Evolutionary conservation across 2,797 vertebrate genomes (phyloP), one percentile per base, ranked within the genome.

Genomic region (Urosaurus nigricauda): DNA sequence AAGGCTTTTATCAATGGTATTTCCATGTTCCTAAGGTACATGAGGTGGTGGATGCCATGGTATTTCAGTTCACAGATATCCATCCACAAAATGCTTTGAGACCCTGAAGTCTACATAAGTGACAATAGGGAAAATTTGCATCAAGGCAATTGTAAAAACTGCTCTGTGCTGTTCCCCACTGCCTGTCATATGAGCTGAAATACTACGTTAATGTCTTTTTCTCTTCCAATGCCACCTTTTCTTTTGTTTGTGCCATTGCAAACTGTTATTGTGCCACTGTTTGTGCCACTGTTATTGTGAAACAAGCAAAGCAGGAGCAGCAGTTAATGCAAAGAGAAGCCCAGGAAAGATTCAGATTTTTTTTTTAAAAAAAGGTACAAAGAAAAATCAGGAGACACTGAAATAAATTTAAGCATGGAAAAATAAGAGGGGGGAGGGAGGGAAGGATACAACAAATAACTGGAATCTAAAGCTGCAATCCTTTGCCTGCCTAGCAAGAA

Each of bases 321-420:
- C 13, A 6, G 80, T 0, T 0, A 70, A 35, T 74, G 58, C n/a
- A 0, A 0, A 84, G 32, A 79, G 86, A 37, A 0, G 0, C 13
- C 53, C 2, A 2, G 84, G 43, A 84, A 79, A 84, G 53, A n/a
- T n/a, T 65, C 37, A 58, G 73, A 1, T 51, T 51, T 51, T 19
- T 24, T 58, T n/a, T 53, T 9, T 65, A 74, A 47, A 79, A 11
- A 9, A 89, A 51, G 65, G 88, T 40, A 63, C 0, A 0, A 26
- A 81, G 53, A 81, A 24, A 21, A 35, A 47, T 80, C 40, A 17
- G 51, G 0, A 0, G 86, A 88, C 79, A 65, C 0, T 26, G 60
- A 77, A 79, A 79, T 0, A 12, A n/a, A 68, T 37, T 56, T 17
- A 13, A 24, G 35, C 51, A 0, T 60, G n/a, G 37, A 26, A 73